These are phyloP conservation scores for Metallyticus violacea DNA, from an alignment of 2,888 invertebrate species.

Conservation along the genomic window DNA sequence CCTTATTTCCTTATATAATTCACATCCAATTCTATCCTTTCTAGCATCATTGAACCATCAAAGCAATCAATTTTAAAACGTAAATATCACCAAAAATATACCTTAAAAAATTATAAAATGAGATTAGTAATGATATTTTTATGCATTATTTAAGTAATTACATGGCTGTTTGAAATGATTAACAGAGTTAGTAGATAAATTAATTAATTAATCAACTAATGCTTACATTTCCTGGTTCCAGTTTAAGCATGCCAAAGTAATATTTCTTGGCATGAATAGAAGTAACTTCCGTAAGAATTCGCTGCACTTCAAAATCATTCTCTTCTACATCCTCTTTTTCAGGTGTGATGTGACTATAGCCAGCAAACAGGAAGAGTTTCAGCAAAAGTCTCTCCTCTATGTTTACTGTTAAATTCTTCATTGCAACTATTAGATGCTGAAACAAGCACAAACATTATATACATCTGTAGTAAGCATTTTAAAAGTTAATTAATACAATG, in stretches of 20 bases:
- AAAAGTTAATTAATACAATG: too few relatives aligned
- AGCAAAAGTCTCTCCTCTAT: conserved; percentile 83
- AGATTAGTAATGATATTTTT: too few relatives aligned
- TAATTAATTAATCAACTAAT: neutral
- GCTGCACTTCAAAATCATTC: conserved; percentile 75
- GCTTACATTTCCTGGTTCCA: conserved; percentile 70
- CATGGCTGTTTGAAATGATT: too few relatives aligned
- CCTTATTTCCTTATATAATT: too few relatives aligned
- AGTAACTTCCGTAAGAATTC: conserved; percentile 75
- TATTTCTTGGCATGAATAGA: conserved; percentile 79
- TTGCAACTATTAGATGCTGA: conserved; percentile 71
- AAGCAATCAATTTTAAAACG: too few relatives aligned
- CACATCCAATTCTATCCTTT: too few relatives aligned
- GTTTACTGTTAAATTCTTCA: conserved; percentile 79
- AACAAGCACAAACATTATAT: neutral
- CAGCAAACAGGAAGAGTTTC: conserved; percentile 57
- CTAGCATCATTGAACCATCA: too few relatives aligned
- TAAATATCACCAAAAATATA: too few relatives aligned
- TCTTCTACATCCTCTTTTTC: conserved; percentile 63
- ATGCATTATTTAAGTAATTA: too few relatives aligned
- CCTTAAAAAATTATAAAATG: too few relatives aligned
- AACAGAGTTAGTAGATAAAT: too few relatives aligned
- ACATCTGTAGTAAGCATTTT: too few relatives aligned
- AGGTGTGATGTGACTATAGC: conserved; percentile 51
- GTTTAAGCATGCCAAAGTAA: conserved; percentile 79